Conservation (phyloP, 2,113 vertebrate genomes). For the Anthoscopus minutus region DNA sequence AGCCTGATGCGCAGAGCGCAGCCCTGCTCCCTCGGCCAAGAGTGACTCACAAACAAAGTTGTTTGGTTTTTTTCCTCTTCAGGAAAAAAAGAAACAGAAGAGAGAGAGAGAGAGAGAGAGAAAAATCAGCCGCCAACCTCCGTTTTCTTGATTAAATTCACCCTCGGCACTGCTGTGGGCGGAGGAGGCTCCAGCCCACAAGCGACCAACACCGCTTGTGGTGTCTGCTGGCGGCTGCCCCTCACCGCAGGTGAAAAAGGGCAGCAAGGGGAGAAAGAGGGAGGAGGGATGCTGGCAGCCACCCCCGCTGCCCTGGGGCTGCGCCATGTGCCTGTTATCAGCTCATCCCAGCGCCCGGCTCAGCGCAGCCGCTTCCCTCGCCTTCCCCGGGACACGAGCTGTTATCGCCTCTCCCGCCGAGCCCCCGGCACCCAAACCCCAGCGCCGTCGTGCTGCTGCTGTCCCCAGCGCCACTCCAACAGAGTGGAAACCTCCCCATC, state of each 20-base stretch:
- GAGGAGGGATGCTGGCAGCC: neutral
- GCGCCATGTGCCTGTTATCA: neutral
- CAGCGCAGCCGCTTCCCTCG: neutral
- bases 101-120: neutral
- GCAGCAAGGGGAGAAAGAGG: neutral
- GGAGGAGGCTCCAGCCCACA: neutral
- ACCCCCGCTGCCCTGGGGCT: neutral
- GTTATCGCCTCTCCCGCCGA: neutral
- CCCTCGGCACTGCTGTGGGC: neutral
- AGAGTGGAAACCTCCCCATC: neutral
- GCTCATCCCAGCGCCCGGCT: neutral
- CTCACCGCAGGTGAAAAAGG: neutral
- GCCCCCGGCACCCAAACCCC: neutral
- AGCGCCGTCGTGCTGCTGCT: rapidly evolving
- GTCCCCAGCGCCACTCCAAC: neutral
- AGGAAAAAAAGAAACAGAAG: neutral
- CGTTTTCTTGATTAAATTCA: neutral
- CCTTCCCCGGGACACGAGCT: neutral
- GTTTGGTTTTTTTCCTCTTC: neutral
- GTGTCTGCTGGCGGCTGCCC: neutral
- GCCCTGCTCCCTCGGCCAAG: neutral
- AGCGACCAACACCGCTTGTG: neutral
- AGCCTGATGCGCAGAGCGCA: neutral
- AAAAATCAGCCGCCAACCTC: neutral
- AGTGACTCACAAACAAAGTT: constrained; percentile 25